These are phyloP conservation scores for Egretta garzetta DNA, from an alignment of 2,113 vertebrate species.

Conservation along the genomic window DNA sequence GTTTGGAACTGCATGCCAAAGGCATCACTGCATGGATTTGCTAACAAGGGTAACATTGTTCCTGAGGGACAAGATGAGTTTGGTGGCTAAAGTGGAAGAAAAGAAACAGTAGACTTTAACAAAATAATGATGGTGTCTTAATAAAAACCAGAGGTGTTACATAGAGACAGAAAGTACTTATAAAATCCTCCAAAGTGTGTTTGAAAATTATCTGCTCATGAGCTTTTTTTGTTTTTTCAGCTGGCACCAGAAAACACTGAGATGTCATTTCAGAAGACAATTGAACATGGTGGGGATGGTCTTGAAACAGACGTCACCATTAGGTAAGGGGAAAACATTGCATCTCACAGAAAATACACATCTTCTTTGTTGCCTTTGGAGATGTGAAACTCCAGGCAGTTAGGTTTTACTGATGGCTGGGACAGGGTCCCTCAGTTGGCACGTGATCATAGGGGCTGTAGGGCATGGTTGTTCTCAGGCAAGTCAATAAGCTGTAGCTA, in stretches of 20 bases:
- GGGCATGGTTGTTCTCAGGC: neutral
- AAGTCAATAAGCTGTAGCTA: neutral
- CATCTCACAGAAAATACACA: accelerated
- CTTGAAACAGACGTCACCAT: conserved; percentile 88
- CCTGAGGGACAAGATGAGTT: neutral
- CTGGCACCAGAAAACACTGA: conserved; percentile 90
- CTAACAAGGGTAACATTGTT: neutral
- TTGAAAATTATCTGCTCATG: neutral
- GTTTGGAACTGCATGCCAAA: neutral
- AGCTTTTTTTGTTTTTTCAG: conserved; percentile 54
- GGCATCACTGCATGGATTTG: neutral
- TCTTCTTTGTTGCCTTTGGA: neutral
- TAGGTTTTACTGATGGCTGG: neutral
- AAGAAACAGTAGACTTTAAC: neutral
- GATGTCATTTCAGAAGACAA: conserved; percentile 90
- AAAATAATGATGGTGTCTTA: neutral
- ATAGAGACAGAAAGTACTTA: neutral
- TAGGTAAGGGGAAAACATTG: conserved; percentile 73
- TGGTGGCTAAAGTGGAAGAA: neutral
- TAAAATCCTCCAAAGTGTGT: neutral
- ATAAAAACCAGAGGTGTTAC: neutral
- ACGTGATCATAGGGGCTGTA: neutral
- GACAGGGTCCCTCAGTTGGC: neutral
- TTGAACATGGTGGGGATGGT: conserved; percentile 82
- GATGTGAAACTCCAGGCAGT: neutral